A percentile compares a stretch with the other conserved stretches of the same genome.
Conservation (phyloP, 2,888 invertebrate species). For the Agrochola lota region DNA sequence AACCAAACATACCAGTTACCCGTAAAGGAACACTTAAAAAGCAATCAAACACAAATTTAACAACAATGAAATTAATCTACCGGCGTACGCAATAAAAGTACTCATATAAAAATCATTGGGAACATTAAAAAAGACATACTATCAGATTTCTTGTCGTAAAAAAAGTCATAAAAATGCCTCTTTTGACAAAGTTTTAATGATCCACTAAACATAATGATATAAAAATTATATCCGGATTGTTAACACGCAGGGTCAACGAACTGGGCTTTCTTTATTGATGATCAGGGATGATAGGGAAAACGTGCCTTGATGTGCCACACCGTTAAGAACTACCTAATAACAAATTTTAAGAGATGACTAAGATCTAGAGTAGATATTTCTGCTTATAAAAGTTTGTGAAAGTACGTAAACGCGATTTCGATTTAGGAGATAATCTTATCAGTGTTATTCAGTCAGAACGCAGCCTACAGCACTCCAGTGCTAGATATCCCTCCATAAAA, state of each 20-base stretch:
- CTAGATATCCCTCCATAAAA: background rate
- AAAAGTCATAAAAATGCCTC: conserved; percentile 68
- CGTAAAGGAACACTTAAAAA: conserved; percentile 63
- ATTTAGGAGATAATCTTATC: background rate
- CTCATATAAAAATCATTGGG: conserved; percentile 77
- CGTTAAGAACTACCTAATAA: background rate
- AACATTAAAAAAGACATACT: conserved; percentile 83
- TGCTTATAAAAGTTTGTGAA: background rate
- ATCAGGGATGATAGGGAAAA: background rate
- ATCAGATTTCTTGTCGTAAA: conserved; percentile 88
- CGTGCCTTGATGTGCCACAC: background rate
- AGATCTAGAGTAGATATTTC: background rate
- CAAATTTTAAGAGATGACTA: background rate
- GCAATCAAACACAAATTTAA: conserved; percentile 63
- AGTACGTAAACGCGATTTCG: background rate
- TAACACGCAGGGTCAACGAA: conserved; percentile 59
- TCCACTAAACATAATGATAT: conserved; percentile 77
- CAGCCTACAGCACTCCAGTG: background rate
- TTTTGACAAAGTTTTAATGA: conserved; percentile 85
- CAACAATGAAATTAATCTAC: conserved; percentile 83
- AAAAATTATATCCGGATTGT: conserved; percentile 77
- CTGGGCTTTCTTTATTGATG: conserved; percentile 22
- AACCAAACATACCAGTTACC: conserved; percentile 44
- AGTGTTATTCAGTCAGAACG: background rate
- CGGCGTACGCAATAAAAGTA: conserved; percentile 72